Base-by-base conservation (phyloP, 30 jellyfish, hydroid and myxozoan genomes). In the Hydractinia echinata region DNA sequence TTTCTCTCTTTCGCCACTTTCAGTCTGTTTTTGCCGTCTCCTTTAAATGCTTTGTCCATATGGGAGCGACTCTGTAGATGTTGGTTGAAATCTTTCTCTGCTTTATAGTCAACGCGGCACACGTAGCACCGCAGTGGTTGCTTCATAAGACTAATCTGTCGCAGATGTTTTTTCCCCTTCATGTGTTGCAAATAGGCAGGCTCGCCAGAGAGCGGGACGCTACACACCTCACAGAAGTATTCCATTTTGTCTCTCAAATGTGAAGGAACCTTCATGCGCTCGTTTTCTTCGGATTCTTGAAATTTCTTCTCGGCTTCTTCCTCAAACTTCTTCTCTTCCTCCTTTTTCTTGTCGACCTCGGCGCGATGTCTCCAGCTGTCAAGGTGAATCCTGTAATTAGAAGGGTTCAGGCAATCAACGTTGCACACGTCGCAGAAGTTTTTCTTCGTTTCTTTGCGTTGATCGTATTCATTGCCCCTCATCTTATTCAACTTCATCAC, bases 331-430 rank as follows among this genome's bases (percentile, higher is more conserved):
- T 77, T 85, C 5, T 76, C 83, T 61, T 64, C 91, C 7, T 86
- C 94, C 55, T 60, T 83, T 67, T 54, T 70, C 61, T 81, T 82
- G 66, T 91, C 96, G 20, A 72, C 86, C 21, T 85, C 98, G 20
- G 98, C 96, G 54, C 95, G 82, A 80, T 91, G 97, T 50, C 96
- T 79, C 97, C 97, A 91, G 76, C 96, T 91, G 51, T 86, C 95
- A 49, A 72, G 66, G 54, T 91, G 97, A 19, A 84, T 76, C 73
- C 83, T 77, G 79, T 55, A 64, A 50, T 91, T 91, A 0, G 95
- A 76, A 5, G 54, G 60, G 61, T 82, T 91, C 82, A 86, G 4
- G 73, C 97, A 91, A 55, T 91, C 97, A 13, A 86, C 95, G 51
- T 82, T 66, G 77, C 96, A 91, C 11, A 83, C 87, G 9, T 73